A percentile compares a stretch with the other conserved stretches of the same genome.
Conservation (phyloP, 1,140 invertebrate genomes). For the Nebria ingens region DNA sequence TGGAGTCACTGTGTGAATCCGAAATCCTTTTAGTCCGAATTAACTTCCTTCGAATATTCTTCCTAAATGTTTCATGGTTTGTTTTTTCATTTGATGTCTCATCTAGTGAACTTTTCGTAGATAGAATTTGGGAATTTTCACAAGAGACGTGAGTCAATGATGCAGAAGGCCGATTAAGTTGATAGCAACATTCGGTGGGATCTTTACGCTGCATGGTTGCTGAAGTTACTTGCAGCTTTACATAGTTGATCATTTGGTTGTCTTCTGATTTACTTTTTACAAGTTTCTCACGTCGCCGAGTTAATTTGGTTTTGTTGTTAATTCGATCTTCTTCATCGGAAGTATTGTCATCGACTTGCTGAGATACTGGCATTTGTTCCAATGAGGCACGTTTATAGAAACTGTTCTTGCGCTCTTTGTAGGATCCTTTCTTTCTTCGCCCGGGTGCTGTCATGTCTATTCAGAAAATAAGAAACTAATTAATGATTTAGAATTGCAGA, state of each 20-base stretch:
- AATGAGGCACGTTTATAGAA: not conserved
- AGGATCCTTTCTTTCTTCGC: not conserved
- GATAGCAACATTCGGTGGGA: too few species aligned
- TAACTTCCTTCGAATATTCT: too few species aligned
- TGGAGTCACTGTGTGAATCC: too few species aligned
- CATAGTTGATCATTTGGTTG: too few species aligned
- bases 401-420: not conserved
- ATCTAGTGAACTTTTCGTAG: too few species aligned
- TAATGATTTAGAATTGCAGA: not conserved
- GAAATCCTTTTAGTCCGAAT: too few species aligned
- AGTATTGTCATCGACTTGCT: not conserved
- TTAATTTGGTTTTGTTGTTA: not conserved
- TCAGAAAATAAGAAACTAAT: not conserved
- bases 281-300: not conserved
- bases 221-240: not conserved
- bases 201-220: not conserved
- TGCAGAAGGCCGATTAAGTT: too few species aligned
- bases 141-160: too few species aligned
- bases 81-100: too few species aligned
- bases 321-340: not conserved
- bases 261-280: not conserved
- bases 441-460: slow-evolving; percentile 20
- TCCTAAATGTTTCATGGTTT: too few species aligned
- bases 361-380: not conserved
- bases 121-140: too few species aligned